Percentiles rank a stretch among this genome's conserved stretches.
Evolutionary conservation across 2,888 invertebrate genomes (phyloP).

Genomic region (Caenorhabditis uteleia): DNA sequence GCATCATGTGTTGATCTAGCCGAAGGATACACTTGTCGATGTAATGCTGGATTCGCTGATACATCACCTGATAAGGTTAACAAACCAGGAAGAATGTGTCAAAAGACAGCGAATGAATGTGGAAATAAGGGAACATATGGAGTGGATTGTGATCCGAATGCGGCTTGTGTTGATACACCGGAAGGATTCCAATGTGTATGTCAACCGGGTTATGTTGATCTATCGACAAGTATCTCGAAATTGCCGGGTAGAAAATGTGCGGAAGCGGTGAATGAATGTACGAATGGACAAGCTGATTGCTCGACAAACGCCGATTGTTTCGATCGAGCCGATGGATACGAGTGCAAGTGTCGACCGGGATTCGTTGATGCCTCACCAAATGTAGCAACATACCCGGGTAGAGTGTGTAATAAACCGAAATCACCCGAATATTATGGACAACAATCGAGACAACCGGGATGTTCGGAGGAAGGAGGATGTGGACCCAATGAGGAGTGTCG

Average conservation of each 20-base stretch:
- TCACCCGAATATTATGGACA: conserved; percentile 55
- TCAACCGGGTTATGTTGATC: conserved; percentile 61
- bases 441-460: conserved; percentile 46
- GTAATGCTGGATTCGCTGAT: conserved; percentile 60
- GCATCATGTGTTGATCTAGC: conserved; percentile 55
- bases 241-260: conserved; percentile 62
- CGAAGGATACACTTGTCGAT: conserved; percentile 62
- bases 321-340: conserved; percentile 86
- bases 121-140: conserved; percentile 52
- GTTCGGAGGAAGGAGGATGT: conserved; percentile 44
- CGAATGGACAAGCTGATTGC: conserved; percentile 78
- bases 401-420: conserved; percentile 63
- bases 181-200: conserved; percentile 64
- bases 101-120: conserved; percentile 62
- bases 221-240: conserved; percentile 54
- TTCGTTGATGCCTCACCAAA: conserved; percentile 75
- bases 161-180: conserved; percentile 64
- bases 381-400: conserved; percentile 60
- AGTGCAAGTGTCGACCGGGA: conserved; percentile 86
- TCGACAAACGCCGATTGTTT: conserved; percentile 85
- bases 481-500: conserved; percentile 59
- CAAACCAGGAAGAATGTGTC: conserved; percentile 61
- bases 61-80: conserved; percentile 56
- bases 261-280: conserved; percentile 61
- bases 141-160: conserved; percentile 62